These are phyloP conservation scores for Gallirallus australis DNA, from an alignment of 2,797 vertebrate species.

Conservation along the genomic window DNA sequence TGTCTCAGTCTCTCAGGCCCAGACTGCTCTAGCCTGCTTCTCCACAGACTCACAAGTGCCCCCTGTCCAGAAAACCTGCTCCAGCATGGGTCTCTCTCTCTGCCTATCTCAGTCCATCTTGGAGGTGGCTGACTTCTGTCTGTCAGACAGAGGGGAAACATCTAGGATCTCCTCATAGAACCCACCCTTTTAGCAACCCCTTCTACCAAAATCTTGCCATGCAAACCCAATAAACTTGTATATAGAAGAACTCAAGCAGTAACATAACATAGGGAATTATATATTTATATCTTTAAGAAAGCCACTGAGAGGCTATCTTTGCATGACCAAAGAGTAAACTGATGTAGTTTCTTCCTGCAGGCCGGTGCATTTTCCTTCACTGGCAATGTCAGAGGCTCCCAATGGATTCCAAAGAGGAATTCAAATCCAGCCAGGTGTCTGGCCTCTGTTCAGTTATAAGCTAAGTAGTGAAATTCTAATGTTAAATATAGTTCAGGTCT, in stretches of 20 bases:
- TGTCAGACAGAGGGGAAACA: too few species aligned
- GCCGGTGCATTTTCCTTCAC: not conserved
- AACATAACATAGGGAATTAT: not conserved
- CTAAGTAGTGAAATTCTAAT: not conserved
- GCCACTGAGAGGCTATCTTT: not conserved
- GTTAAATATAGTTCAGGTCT: not conserved
- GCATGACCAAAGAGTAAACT: not conserved
- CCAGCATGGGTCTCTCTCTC: too few species aligned
- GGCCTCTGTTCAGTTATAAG: not conserved
- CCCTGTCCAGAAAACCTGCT: too few species aligned
- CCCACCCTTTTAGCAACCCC: too few species aligned
- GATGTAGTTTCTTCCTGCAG: not conserved
- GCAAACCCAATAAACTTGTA: not conserved
- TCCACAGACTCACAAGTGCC: too few species aligned
- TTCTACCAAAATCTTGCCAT: too few species aligned
- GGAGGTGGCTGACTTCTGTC: too few species aligned
- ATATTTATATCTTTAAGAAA: conserved; percentile 7
- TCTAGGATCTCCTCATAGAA: too few species aligned
- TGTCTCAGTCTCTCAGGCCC: too few species aligned
- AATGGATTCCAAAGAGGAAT: not conserved
- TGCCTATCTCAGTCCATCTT: too few species aligned
- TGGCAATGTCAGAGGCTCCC: not conserved
- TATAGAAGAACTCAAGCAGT: not conserved
- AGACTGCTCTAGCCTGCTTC: too few species aligned
- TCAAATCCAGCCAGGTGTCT: not conserved